A percentile compares a stretch with the other conserved stretches of the same genome.
phyloP scores from a whole-genome alignment of 2,888 invertebrate genomes.

The Phyllotreta striolata region DNA sequence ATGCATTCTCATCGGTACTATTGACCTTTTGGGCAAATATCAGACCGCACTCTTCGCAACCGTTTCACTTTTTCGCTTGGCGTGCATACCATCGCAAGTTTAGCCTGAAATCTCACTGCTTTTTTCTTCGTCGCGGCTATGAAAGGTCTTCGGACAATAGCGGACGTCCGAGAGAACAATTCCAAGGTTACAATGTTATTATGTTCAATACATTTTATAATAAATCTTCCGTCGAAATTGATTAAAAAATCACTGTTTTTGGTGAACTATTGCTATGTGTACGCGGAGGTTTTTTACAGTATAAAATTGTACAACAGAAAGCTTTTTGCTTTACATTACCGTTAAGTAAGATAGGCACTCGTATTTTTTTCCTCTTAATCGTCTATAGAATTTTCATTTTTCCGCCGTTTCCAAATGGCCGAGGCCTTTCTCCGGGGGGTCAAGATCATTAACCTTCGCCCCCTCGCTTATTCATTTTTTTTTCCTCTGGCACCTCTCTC shows the following conservation, averaged over 20 bases:
- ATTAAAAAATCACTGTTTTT: neutral
- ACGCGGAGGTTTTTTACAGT: too few species aligned
- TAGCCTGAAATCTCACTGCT: conserved; percentile 6
- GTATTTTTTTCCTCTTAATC: too few species aligned
- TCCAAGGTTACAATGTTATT: conserved; percentile 30
- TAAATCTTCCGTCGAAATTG: neutral
- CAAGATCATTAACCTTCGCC: conserved; percentile 53
- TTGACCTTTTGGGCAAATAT: conserved; percentile 18
- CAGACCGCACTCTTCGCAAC: conserved; percentile 5
- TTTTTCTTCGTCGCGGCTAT: conserved; percentile 16
- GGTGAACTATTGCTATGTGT: too few species aligned
- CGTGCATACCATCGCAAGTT: neutral
- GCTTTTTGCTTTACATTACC: too few species aligned
- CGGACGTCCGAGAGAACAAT: conserved; percentile 37
- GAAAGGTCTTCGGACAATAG: conserved; percentile 29
- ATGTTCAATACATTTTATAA: neutral
- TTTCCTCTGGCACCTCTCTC: conserved; percentile 13
- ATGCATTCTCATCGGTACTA: conserved; percentile 12
- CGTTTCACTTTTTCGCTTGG: conserved; percentile 8
- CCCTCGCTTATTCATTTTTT: conserved; percentile 38
- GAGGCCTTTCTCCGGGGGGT: conserved; percentile 43
- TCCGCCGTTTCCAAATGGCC: neutral
- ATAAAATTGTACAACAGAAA: too few species aligned
- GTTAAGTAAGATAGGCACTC: too few species aligned
- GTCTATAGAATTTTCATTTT: neutral